Conservation (phyloP, 2,797 vertebrate species). For the Eupleurogrammus muticus region DNA sequence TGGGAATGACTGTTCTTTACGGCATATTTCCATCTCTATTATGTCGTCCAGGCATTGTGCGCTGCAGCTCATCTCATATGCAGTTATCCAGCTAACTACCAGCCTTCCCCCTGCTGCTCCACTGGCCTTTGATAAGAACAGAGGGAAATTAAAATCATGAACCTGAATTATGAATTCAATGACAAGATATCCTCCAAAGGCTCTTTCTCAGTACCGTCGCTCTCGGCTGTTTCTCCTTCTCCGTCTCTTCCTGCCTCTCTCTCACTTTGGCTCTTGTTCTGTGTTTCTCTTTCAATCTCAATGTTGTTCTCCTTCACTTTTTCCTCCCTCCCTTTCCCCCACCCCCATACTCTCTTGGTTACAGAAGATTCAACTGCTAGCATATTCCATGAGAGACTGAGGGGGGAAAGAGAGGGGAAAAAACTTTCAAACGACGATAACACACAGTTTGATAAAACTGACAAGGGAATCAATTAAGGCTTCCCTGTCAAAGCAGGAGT, state of each 20-base stretch:
- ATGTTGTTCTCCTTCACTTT: slow-evolving; percentile 59
- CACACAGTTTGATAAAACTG: slow-evolving; percentile 90
- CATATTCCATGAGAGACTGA: slow-evolving; percentile 80
- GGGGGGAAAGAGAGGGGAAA: slow-evolving; percentile 53
- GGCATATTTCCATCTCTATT: slow-evolving; percentile 79
- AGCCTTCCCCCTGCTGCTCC: slow-evolving; percentile 88
- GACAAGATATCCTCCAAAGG: slow-evolving; percentile 87
- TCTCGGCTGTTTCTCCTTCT: slow-evolving; percentile 51
- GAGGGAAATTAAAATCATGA: slow-evolving; percentile 99
- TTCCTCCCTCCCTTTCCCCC: slow-evolving; percentile 42
- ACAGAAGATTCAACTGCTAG: slow-evolving; percentile 85
- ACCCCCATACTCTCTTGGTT: slow-evolving; percentile 76
- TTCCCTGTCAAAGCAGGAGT: slow-evolving; percentile 85
- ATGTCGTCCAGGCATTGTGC: slow-evolving; percentile 78
- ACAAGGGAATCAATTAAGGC: slow-evolving; percentile 91
- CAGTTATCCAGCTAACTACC: slow-evolving; percentile 94
- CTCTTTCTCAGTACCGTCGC: slow-evolving; percentile 84
- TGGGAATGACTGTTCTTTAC: slow-evolving; percentile 71
- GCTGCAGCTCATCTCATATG: slow-evolving; percentile 89
- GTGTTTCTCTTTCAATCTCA: slow-evolving; percentile 60
- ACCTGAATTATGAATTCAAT: slow-evolving; percentile 99
- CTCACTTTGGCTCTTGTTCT: slow-evolving; percentile 65
- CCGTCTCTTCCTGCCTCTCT: slow-evolving; percentile 43
- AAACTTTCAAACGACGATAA: slow-evolving; percentile 83
- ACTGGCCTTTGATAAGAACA: slow-evolving; percentile 98